Evolutionary conservation across 64 coral and sea anemone species (phyloP).

Genomic region (Dendronephthya gigantea): DNA sequence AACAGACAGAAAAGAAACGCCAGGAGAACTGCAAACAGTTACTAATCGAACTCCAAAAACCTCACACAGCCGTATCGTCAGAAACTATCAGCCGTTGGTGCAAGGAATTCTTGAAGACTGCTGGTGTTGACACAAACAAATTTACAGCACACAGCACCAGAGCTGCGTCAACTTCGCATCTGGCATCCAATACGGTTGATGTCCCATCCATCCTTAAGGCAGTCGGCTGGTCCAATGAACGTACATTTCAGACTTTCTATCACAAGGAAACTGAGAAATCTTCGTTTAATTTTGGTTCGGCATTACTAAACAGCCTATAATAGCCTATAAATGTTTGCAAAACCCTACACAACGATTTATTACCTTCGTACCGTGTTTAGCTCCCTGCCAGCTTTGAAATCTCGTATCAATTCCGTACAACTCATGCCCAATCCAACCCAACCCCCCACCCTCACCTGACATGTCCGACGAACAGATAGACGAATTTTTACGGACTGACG

Average conservation of each 20-base stretch:
- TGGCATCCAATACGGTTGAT: neutral
- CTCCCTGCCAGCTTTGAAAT: neutral
- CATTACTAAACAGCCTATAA: neutral
- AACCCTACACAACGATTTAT: too few species aligned
- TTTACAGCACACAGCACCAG: neutral
- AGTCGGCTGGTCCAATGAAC: slow-evolving; percentile 6
- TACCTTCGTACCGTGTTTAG: neutral
- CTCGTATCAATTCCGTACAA: neutral
- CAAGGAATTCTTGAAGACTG: neutral
- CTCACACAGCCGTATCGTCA: neutral
- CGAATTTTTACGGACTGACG: too few species aligned
- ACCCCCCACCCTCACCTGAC: too few species aligned
- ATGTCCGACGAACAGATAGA: too few species aligned
- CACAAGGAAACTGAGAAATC: neutral
- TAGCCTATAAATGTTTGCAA: neutral
- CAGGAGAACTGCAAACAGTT: neutral
- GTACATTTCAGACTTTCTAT: slow-evolving; percentile 11
- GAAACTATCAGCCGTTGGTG: neutral
- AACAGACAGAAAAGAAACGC: neutral
- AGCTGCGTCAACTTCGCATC: neutral
- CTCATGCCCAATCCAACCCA: too few species aligned
- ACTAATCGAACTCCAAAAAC: neutral
- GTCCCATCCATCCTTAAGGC: neutral
- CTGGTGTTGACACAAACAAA: neutral
- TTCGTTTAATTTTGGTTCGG: neutral